A percentile compares a stretch with the other conserved stretches of the same genome.
These are phyloP conservation scores for Caprella mutica DNA, from an alignment of 2,888 invertebrate genomes.

Conservation along the genomic window DNA sequence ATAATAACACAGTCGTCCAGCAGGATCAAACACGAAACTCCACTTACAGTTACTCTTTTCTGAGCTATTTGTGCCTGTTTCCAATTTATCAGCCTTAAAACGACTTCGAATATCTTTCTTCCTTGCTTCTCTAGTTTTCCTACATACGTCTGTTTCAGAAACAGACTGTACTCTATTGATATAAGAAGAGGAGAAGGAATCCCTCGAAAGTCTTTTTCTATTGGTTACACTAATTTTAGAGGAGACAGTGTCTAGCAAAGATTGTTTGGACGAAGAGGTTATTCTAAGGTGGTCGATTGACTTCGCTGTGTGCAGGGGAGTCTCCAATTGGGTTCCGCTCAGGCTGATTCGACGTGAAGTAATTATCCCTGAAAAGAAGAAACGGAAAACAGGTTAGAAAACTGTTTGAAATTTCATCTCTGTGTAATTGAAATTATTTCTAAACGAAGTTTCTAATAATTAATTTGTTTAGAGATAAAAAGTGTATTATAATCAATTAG, in stretches of 20 bases:
- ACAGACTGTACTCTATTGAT: constrained; percentile 53
- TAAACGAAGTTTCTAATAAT: too few species aligned
- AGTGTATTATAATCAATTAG: too few species aligned
- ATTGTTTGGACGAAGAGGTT: constrained; percentile 52
- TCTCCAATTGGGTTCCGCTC: constrained; percentile 47
- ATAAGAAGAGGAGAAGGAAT: constrained; percentile 59
- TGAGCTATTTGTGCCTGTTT: constrained; percentile 39
- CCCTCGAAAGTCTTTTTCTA: constrained; percentile 50
- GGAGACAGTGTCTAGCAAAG: constrained; percentile 59
- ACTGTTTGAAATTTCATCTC: too few species aligned
- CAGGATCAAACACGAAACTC: constrained; percentile 97
- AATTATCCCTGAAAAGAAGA: constrained; percentile 37
- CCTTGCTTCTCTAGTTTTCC: constrained; percentile 44
- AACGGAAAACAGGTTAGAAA: too few species aligned
- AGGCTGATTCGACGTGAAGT: constrained; percentile 46
- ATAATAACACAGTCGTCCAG: constrained; percentile 89
- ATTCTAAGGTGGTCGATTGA: constrained; percentile 37
- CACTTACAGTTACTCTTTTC: constrained; percentile 59
- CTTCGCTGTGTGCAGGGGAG: constrained; percentile 36
- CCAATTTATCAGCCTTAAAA: constrained; percentile 39
- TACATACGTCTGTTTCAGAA: constrained; percentile 66
- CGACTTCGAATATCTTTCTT: constrained; percentile 42
- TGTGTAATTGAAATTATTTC: too few species aligned
- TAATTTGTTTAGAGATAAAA: too few species aligned
- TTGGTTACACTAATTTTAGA: constrained; percentile 56